Evolutionary conservation across 2,797 vertebrate genomes (phyloP).

Genomic region (Epinephelus malabaricus): DNA sequence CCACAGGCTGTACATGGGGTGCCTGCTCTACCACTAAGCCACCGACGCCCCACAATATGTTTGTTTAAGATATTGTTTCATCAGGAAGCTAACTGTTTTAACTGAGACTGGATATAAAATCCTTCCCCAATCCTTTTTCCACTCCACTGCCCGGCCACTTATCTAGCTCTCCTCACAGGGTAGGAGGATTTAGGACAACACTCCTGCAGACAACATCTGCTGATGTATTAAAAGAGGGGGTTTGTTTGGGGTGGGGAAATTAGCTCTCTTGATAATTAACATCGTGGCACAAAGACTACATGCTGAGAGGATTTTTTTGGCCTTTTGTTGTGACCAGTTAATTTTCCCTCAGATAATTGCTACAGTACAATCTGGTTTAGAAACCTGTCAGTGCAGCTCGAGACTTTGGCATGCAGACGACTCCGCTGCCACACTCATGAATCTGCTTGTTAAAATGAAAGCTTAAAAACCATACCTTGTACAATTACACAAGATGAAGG

Average conservation of each 20-base stretch:
- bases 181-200: slow-evolving; percentile 35
- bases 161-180: slow-evolving; percentile 28
- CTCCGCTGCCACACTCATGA: not conserved
- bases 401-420: not conserved
- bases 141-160: slow-evolving; percentile 13
- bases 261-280: slow-evolving; percentile 7
- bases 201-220: slow-evolving; percentile 41
- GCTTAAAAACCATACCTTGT: not conserved
- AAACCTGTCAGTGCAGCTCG: not conserved
- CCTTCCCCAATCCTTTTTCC: not conserved
- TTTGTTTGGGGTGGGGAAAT: not conserved
- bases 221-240: not conserved
- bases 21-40: too few relatives aligned
- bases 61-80: not conserved
- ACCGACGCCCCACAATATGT: too few relatives aligned
- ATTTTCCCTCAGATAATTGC: not conserved
- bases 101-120: not conserved
- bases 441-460: not conserved
- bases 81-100: not conserved
- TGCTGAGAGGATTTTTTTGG: not conserved
- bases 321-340: slow-evolving; percentile 10
- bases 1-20: too few relatives aligned
- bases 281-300: not conserved
- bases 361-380: not conserved
- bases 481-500: not conserved